Evolutionary conservation across 2,113 vertebrate genomes (phyloP), one percentile per base, ranked within the genome.

Genomic region (Myrmecophaga tridactyla): DNA sequence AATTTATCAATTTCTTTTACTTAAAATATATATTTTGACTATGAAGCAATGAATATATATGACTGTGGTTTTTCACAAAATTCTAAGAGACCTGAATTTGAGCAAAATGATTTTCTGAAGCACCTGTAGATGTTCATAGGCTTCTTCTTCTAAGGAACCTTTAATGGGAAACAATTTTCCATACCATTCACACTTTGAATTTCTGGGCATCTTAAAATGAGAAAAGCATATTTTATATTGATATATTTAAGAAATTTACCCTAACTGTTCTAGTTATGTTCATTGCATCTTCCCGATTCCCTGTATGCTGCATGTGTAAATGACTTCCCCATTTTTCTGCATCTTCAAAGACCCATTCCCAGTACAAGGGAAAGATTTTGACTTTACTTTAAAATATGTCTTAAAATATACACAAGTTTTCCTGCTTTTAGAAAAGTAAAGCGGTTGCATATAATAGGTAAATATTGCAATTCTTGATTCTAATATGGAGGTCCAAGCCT

Each of bases 381-480:
- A 18, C 20, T 43, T 60, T 67, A 67, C 65, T 70, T 88, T 63
- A 3, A 84, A 91, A 76, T 86, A 75, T 51, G 8, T 4, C 5
- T 70, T 85, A 75, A 56, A 70, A 34, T 48, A 51, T 23, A 9
- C 34, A 29, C 65, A 69, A 70, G 39, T 34, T 58, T 70, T 75
- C 51, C 21, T 58, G 3, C 34, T 75, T 86, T 75, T 17, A 10
- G 41, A 75, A 89, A 92, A 34, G 23, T 53, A 69, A 69, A 21
- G 27, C n/a, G 0, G 1, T 89, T 76, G 20, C 21, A 81, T 86
- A 58, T 0, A 65, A 86, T 9, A 46, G 5, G 34, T 96, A 93
- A 98, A 98, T 97, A 60, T 60, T 83, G 7, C 8, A 21, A 63
- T 17, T 69, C 31, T 63, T 60, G 18, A 17, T 60, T 75, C 6